Evolutionary conservation across 2,888 invertebrate species (phyloP).

Genomic region (Ypsolopha scabrella): DNA sequence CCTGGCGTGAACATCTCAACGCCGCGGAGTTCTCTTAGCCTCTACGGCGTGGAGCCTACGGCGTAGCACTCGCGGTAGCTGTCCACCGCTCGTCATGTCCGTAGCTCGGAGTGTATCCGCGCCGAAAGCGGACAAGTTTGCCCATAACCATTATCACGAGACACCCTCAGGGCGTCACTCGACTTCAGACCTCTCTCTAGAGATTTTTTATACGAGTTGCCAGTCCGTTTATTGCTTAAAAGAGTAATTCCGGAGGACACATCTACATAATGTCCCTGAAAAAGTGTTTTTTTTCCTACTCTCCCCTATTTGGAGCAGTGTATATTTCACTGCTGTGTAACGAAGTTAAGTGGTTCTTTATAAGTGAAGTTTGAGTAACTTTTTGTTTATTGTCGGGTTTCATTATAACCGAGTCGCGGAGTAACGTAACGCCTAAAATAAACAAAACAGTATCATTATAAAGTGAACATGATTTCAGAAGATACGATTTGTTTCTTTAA

Average conservation of each 20-base stretch:
- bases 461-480: no score
- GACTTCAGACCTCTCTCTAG: constrained; percentile 33
- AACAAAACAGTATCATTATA: no score
- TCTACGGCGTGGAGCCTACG: no score
- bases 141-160: constrained; percentile 62
- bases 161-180: constrained; percentile 33
- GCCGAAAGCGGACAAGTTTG: constrained; percentile 47
- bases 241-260: constrained; percentile 57
- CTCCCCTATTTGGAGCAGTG: no score
- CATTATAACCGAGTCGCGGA: background rate
- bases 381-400: constrained; percentile 1
- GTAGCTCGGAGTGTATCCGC: background rate
- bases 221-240: constrained; percentile 59
- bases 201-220: constrained; percentile 52
- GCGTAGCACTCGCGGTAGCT: no score
- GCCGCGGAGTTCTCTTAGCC: no score
- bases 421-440: no score
- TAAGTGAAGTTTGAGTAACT: background rate
- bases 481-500: no score
- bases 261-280: constrained; percentile 57
- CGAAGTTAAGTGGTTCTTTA: no score
- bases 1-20: no score
- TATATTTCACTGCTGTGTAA: no score
- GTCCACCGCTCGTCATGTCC: no score
- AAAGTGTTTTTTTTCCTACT: constrained; percentile 36